Percentiles rank a stretch among this genome's conserved stretches.
phyloP scores from a whole-genome alignment of 2,888 invertebrate species.

The Coremacera marginata region DNA sequence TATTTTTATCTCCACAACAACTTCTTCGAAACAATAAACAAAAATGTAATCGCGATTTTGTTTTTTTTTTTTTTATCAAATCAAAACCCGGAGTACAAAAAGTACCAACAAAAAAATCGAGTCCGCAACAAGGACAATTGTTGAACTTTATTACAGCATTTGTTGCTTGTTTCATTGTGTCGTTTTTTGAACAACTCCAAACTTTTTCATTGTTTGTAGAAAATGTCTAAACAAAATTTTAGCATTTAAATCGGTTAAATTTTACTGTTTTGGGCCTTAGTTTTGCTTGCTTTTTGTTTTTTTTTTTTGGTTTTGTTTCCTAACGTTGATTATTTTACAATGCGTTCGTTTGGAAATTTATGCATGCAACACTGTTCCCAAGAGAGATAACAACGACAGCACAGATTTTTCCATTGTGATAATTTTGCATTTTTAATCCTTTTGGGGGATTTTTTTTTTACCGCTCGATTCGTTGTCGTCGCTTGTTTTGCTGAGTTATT shows the following conservation, averaged over 20 bases:
- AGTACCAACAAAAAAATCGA: background rate
- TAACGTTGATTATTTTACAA: constrained; percentile 13
- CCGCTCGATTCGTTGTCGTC: constrained; percentile 2
- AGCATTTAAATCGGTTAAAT: background rate
- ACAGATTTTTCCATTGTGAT: constrained; percentile 60
- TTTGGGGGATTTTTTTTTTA: constrained; percentile 44
- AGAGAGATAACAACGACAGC: constrained; percentile 36
- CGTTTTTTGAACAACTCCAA: background rate
- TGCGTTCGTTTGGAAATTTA: constrained; percentile 43
- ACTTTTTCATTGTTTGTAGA: constrained; percentile 1
- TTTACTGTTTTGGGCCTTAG: background rate
- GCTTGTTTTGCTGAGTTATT: constrained; percentile 43
- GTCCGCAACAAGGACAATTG: background rate
- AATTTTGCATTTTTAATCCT: constrained; percentile 58
- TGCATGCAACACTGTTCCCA: constrained; percentile 32
- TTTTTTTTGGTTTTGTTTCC: background rate
- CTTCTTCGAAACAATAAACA: background rate
- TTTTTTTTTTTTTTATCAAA: background rate
- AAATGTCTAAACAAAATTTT: background rate
- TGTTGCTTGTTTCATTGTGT: background rate
- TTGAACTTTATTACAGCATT: background rate
- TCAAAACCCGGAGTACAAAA: background rate
- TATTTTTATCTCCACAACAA: background rate
- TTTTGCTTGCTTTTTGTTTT: background rate
- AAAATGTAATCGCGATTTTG: background rate